Base-by-base conservation (phyloP, 2,113 vertebrate genomes). In the Gallinago jamesoni region DNA sequence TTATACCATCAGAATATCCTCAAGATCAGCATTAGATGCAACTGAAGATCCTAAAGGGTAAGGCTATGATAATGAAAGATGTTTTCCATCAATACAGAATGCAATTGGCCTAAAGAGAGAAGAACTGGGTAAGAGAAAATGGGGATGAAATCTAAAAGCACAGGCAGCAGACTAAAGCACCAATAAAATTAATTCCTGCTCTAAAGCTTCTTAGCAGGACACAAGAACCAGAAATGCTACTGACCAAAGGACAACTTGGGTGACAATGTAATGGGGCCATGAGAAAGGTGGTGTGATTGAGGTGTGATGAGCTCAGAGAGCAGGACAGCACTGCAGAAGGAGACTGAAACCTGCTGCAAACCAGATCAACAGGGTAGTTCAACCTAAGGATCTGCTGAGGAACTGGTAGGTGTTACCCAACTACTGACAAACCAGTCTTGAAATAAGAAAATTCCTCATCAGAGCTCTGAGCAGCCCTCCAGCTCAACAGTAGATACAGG, bases 231-330 rank as follows among this genome's bases (percentile, higher is more conserved):
- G 56, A 81, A 33, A 37, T 12, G 13, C 19, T 19, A 41, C 9
- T 9, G 45, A 53, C 30, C 31, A 41, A 52, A 67, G 68, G 31
- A 50, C 17, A 84, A 19, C 14, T 45, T 8, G 1, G 55, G 41
- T 2, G 9, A 60, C 4, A 14, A 8, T 2, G 14, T 7, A 39
- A 7, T 2, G 12, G 0, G 1, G 6, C 43, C 76, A 79, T 0
- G 1, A 66, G n/a, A 24, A 75, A 24, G n/a, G 19, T 10, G 14
- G 39, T 31, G 16, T 62, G 12, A 14, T 0, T 12, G 33, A 43
- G 14, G 67, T 47, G 4, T 0, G 1, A 5, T 6, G 23, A 43
- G 39, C 11, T 47, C 35, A 22, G 23, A 17, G 30, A 14, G 73
- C 5, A 1, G 2, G 47, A 41, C 17, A 59, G 24, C 9, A 41